Percentiles rank a stretch among this genome's conserved stretches.
These are phyloP conservation scores for Drosophila vallismaia DNA, from an alignment of 2,888 invertebrate species.

Conservation along the genomic window DNA sequence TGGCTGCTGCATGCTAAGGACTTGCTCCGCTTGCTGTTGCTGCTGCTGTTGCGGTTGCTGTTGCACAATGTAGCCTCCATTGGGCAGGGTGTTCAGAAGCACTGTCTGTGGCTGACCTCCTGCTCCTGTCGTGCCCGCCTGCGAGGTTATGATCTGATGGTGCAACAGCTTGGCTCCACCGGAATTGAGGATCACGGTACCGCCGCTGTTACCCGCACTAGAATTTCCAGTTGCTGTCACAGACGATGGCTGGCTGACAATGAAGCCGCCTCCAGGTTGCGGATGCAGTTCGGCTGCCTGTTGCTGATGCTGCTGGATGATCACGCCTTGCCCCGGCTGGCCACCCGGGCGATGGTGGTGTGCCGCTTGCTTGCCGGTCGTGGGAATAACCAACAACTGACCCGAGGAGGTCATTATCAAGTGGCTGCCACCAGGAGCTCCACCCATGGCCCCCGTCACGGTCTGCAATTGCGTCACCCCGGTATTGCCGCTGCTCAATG, in stretches of 20 bases:
- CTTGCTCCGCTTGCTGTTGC: constrained; percentile 67
- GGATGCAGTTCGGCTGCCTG: constrained; percentile 59
- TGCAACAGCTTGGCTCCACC: constrained; percentile 60
- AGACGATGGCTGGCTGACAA: constrained; percentile 53
- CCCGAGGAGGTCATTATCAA: constrained; percentile 84
- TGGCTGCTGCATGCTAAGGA: constrained; percentile 67
- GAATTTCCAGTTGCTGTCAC: constrained; percentile 17
- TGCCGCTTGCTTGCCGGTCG: constrained; percentile 47
- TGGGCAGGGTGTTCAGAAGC: constrained; percentile 91
- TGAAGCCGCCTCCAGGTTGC: constrained; percentile 58
- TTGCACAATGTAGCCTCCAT: constrained; percentile 92
- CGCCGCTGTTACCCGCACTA: constrained; percentile 23
- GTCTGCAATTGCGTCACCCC: constrained; percentile 73
- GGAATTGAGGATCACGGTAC: constrained; percentile 51
- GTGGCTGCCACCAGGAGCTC: constrained; percentile 73
- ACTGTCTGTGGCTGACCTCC: constrained; percentile 87
- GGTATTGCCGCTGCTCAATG: constrained; percentile 45
- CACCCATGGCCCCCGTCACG: constrained; percentile 45
- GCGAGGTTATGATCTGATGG: constrained; percentile 67
- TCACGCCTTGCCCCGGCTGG: constrained; percentile 25
- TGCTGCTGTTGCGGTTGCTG: constrained; percentile 85
- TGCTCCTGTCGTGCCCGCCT: constrained; percentile 50
- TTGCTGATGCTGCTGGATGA: constrained; percentile 53
- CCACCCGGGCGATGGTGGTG: constrained; percentile 22
- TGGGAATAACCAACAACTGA: constrained; percentile 82